Base-by-base conservation (phyloP, 30 jellyfish, hydroid and myxozoan genomes). In the Clytia hemisphaerica region DNA sequence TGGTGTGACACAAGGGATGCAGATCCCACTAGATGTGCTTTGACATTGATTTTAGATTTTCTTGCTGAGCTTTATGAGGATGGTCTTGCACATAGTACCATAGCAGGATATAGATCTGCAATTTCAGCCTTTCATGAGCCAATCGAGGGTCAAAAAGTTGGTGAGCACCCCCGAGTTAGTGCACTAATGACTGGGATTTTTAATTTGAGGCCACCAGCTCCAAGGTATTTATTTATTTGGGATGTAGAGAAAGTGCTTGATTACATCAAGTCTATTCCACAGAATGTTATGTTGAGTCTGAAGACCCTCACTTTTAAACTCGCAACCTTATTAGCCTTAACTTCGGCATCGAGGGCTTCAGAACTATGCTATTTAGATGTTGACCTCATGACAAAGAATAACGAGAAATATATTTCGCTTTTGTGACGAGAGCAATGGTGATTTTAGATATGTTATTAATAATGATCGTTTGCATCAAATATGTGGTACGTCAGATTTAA, bases 1-100 rank as follows among this genome's bases (percentile, higher is more conserved):
- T 55, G 70, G 48, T 55, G 70, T 55, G 50, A 55, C 21, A 21
- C 28, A 55, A 18, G 32, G 32, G 46, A 55, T 26, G 18, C 32
- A 26, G 70, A 55, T 55, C 70, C 70, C 28, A 26, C 32, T 55
- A 44, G 45, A 55, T 55, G 70, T 46, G 15, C 70, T 55, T 5
- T 55, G 32, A 55, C 28, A 19, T 16, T 19, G 28, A 55, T 55
- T 46, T 19, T 55, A 55, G 32, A 55, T 22, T 55, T 26, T 46
- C 70, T 55, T 6, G 70, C 70, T 19, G 24, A 16, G 19, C 45
- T 55, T 16, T 55, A 5, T 55, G 70, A 55, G 46, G 32, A 18
- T 5, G 32, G 21, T 44, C 28, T 26, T 26, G 70, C 45, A 55
- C 32, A 24, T 46, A 55, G 70, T 19, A 55, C 70, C 21, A 55